Base-by-base conservation (phyloP, 2,888 invertebrate species). In the Bruchidius siliquastri region DNA sequence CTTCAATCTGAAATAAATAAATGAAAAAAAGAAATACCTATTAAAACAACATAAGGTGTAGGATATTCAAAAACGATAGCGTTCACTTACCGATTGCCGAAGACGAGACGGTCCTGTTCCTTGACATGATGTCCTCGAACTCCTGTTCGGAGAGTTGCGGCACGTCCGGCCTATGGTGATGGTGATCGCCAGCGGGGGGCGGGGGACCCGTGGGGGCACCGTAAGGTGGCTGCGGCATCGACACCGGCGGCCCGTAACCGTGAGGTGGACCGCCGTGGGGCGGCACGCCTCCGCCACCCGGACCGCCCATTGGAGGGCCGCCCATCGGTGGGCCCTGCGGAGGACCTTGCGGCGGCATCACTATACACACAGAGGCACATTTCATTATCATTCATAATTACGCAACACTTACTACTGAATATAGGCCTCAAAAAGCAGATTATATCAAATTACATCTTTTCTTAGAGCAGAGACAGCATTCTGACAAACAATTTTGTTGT, bases 101-200 rank as follows among this genome's bases (percentile, higher is more conserved):
- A 79, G 97, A 97, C 67, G 97, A 98, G 0, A 99, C 99, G 10
- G 98, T 98, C 80, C 98, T 91, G 88, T 99, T 99, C 78, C 99
- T 91, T 74, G 94, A 92, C 96, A 99, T 98, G 73, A 98, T 96
- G 86, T 99, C 99, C 87, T 99, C 99, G 88, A 98, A 98, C 88
- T 99, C 99, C 67, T 94, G 95, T 87, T 99, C 99, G 77, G 93
- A 92, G 79, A 96, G 89, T 76, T 91, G 90, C 0, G 92, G 92
- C 76, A 90, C 88, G 72, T 91, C 90, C 77, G 84, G 81, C 71
- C 87, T 87, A 75, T 90, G 90, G 20, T 88, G 86, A 20, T 88
- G 91, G 20, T 92, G 91, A 3, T 91, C 90, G 74, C 90, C 88
- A 71, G 91, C 91, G 75, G 92, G 92, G 0, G 92, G 91, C 20